Evolutionary conservation across 2,797 vertebrate genomes (phyloP).

Genomic region (Sebastes melanostomus): DNA sequence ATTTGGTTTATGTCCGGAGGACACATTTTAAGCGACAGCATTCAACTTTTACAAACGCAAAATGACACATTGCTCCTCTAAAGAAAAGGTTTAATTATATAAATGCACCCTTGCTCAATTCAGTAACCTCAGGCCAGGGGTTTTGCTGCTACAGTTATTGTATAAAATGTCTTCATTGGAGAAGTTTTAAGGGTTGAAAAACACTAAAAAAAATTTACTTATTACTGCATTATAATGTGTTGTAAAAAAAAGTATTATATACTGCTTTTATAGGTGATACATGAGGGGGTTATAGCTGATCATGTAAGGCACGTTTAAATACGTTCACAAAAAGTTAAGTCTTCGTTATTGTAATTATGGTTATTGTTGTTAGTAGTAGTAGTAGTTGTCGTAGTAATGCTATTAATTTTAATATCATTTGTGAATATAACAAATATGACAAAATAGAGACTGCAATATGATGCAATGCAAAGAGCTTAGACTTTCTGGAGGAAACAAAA

Average conservation of each 20-base stretch:
- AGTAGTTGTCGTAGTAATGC: background rate
- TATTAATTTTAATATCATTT: background rate
- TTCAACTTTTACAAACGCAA: background rate
- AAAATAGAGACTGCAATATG: background rate
- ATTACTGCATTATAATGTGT: background rate
- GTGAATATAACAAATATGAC: background rate
- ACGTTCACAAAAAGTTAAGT: background rate
- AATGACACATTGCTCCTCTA: background rate
- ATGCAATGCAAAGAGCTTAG: background rate
- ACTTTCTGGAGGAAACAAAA: background rate
- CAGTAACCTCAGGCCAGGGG: background rate
- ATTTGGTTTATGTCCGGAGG: background rate
- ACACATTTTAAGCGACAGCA: background rate
- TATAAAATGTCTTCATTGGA: background rate
- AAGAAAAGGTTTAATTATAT: background rate
- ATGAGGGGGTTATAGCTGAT: background rate
- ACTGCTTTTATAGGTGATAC: background rate
- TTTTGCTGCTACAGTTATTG: background rate
- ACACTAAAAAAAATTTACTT: rapidly evolving
- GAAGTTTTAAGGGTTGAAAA: background rate
- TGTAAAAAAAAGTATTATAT: too few relatives aligned
- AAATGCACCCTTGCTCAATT: background rate
- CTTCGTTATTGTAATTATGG: background rate
- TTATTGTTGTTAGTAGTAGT: background rate
- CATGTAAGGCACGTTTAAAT: background rate